Base-by-base conservation (phyloP, 2,888 invertebrate genomes). In the Branchipolynoe longqiensis region DNA sequence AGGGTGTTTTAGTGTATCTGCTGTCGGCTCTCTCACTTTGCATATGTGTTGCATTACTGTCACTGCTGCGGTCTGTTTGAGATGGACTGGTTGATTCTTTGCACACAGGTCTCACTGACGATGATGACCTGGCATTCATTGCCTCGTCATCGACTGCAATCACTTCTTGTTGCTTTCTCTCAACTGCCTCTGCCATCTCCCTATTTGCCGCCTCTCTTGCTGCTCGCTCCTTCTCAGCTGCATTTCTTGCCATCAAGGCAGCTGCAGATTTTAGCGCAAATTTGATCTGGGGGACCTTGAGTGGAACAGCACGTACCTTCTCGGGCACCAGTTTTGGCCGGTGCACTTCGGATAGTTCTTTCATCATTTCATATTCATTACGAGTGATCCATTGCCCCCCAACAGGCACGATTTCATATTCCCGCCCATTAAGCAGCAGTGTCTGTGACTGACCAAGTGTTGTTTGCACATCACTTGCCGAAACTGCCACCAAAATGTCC, bases 351-450 rank as follows among this genome's bases (percentile, higher is more conserved):
- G 69, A 40, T 25, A 84, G 25, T 25, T 64, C 87, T 40, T 81
- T 83, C 64, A 88, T 73, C 14, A 89, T 83, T 81, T 89, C 89
- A 41, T 87, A 89, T 62, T 89, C 89, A 38, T 87, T 88, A 58
- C 86, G 86, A 0, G 89, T 86, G 14, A 90, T 87, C 90, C 90
- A 90, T 31, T 87, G 82, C 4, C 88, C 87, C 0, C 90, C 90
- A 3, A 90, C 82, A 0, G 88, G 87, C 33, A 90, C 90, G 40
- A 90, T 90, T 40, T 89, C 89, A 58, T 88, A 89, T 82, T 90
- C 88, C 62, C 85, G 87, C 22, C 89, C 90, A 36, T 90, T 90
- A n/a, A 90, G 85, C 33, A 90, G 36, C n/a, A 90, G 86, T n/a
- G 87, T 89, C 83, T 84, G 84, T 6, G 38, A 33, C 41, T 69